Conservation (phyloP, 1,140 invertebrate species). For the Sitophilus oryzae region DNA sequence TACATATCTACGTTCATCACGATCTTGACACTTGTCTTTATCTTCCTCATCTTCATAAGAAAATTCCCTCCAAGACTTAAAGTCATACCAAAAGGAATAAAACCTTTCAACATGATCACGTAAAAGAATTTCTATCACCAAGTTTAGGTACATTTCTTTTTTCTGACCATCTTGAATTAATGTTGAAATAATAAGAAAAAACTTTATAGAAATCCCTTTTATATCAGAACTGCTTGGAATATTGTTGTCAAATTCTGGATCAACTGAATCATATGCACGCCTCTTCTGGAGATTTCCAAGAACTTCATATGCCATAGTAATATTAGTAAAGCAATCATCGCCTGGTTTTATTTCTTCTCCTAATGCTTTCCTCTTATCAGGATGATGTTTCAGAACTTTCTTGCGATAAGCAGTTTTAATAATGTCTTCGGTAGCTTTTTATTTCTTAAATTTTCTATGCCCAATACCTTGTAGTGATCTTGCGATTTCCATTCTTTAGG, state of each 20-base stretch:
- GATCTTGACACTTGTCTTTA: conserved; percentile 93
- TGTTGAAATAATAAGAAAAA: conserved; percentile 77
- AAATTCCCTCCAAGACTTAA: conserved; percentile 98
- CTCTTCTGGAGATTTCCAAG: conserved; percentile 76
- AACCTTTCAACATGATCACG: conserved; percentile 76
- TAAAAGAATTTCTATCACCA: conserved; percentile 61
- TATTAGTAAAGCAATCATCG: conserved; percentile 97
- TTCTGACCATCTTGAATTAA: conserved; percentile 81
- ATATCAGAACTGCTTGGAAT: conserved; percentile 71
- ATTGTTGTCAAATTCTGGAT: conserved; percentile 88
- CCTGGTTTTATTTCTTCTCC: conserved; percentile 78
- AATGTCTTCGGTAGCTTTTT: conserved; percentile 82
- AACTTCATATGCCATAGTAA: conserved; percentile 95
- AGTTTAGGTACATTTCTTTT: conserved; percentile 69
- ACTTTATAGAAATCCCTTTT: conserved; percentile 78
- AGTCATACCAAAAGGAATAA: conserved; percentile 93
- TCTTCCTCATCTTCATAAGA: conserved; percentile 99
- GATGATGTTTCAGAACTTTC: conserved; percentile 94
- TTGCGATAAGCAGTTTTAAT: conserved; percentile 89
- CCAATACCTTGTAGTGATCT: conserved; percentile 93
- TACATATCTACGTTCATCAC: conserved; percentile 94
- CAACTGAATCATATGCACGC: conserved; percentile 91
- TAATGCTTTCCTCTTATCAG: conserved; percentile 88
- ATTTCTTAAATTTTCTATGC: conserved; percentile 67
- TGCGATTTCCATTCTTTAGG: conserved; percentile 97